Conservation (phyloP, 1,140 invertebrate genomes). For the Eulimnadia texana region DNA sequence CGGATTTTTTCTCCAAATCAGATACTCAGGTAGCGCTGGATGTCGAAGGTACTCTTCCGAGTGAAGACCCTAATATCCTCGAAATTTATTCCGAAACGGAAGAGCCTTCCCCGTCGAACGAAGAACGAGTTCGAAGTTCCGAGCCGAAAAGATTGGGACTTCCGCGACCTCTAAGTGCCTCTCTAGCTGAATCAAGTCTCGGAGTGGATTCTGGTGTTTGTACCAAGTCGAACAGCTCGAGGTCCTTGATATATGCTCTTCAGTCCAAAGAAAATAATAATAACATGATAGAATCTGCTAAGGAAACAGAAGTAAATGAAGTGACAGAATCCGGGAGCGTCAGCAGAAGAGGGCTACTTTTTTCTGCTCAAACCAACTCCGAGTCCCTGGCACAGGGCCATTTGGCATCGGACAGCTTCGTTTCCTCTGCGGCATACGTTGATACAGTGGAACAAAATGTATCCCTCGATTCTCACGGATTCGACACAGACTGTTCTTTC, state of each 20-base stretch:
- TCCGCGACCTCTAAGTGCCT: not conserved
- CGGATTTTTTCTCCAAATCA: not conserved
- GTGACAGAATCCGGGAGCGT: not conserved
- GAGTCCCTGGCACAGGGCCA: constrained; percentile 6
- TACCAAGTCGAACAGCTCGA: not conserved
- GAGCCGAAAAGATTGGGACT: not conserved
- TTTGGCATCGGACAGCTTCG: not conserved
- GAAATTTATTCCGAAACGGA: too few species aligned
- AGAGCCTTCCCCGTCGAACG: too few species aligned
- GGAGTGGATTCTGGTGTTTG: not conserved
- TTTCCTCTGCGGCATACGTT: constrained; percentile 2
- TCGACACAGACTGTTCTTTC: not conserved
- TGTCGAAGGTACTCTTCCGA: not conserved
- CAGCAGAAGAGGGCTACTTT: not conserved
- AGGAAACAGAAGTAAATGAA: not conserved
- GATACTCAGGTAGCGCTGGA: not conserved
- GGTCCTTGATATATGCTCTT: not conserved
- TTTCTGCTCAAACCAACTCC: not conserved
- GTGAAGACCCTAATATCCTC: not conserved
- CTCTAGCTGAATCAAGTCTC: not conserved
- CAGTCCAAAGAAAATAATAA: not conserved
- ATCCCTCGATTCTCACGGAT: not conserved
- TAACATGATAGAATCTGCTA: not conserved
- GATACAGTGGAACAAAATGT: constrained; percentile 1
- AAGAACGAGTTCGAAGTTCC: too few species aligned